Percentiles rank a stretch among this genome's conserved stretches.
Conservation (phyloP, 2,888 invertebrate genomes). For the Idaea aversata region DNA sequence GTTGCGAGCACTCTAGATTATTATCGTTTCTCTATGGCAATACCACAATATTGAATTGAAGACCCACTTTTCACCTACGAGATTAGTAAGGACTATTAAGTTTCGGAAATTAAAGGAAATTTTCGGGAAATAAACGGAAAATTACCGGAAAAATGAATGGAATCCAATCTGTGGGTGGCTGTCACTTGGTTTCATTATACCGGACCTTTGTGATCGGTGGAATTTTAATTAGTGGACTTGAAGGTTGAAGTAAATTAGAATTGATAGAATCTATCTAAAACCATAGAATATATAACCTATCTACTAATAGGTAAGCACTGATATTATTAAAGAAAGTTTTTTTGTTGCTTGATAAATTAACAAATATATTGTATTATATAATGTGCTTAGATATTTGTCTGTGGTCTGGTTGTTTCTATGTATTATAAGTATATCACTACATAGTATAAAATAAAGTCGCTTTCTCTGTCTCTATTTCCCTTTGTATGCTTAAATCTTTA, state of each 20-base stretch:
- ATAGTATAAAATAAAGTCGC: too few species aligned
- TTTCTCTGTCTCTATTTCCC: too few species aligned
- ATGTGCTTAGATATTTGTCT: too few species aligned
- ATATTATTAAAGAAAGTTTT: too few species aligned
- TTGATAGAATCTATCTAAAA: neutral
- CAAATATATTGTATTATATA: too few species aligned
- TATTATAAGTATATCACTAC: too few species aligned
- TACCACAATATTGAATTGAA: neutral
- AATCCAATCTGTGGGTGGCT: slow-evolving; percentile 1
- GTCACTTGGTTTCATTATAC: neutral
- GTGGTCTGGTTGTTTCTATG: too few species aligned
- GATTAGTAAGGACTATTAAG: neutral
- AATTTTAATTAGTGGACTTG: neutral
- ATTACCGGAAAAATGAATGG: neutral
- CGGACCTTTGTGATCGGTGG: neutral
- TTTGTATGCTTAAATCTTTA: too few species aligned
- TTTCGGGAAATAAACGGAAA: neutral
- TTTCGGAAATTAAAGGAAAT: neutral
- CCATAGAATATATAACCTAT: neutral
- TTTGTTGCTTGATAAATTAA: too few species aligned
- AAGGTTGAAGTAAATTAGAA: neutral
- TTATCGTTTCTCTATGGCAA: too few species aligned
- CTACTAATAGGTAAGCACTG: too few species aligned
- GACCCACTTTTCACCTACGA: neutral
- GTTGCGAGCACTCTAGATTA: too few species aligned